Percentiles rank a stretch among this genome's conserved stretches.
Evolutionary conservation across 2,113 vertebrate species (phyloP).

Genomic region (Oenanthe oenanthe): DNA sequence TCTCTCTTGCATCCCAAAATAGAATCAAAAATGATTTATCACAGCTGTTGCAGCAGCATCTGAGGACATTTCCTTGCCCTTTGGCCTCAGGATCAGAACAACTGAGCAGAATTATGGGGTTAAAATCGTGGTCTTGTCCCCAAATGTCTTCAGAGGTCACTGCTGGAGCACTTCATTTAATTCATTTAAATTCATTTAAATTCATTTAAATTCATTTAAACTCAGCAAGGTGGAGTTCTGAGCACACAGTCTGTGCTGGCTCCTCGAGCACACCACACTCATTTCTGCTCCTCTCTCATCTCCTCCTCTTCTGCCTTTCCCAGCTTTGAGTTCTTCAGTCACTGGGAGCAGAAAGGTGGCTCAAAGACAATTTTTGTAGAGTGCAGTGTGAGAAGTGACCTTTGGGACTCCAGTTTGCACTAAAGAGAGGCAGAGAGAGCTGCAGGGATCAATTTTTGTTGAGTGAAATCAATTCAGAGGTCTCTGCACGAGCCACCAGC

Average conservation of each 20-base stretch:
- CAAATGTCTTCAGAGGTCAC: neutral
- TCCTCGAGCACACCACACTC: rapidly evolving
- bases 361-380: neutral
- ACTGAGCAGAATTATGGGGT: neutral
- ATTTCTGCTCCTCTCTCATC: neutral
- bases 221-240: neutral
- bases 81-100: neutral
- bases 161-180: neutral
- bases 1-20: neutral
- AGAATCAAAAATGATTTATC: neutral
- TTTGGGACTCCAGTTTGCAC: neutral
- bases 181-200: too few relatives aligned
- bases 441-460: neutral
- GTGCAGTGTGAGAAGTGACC: neutral
- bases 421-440: neutral
- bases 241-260: too few relatives aligned
- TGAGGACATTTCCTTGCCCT: neutral
- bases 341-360: neutral
- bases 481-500: rapidly evolving
- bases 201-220: neutral
- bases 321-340: neutral
- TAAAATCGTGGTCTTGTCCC: neutral
- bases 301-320: neutral
- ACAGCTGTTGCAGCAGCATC: neutral
- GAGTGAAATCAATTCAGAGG: neutral